Percentiles rank a stretch among this genome's conserved stretches.
phyloP scores from a whole-genome alignment of 1,140 invertebrate species.

The Anagrus nilaparvatae region DNA sequence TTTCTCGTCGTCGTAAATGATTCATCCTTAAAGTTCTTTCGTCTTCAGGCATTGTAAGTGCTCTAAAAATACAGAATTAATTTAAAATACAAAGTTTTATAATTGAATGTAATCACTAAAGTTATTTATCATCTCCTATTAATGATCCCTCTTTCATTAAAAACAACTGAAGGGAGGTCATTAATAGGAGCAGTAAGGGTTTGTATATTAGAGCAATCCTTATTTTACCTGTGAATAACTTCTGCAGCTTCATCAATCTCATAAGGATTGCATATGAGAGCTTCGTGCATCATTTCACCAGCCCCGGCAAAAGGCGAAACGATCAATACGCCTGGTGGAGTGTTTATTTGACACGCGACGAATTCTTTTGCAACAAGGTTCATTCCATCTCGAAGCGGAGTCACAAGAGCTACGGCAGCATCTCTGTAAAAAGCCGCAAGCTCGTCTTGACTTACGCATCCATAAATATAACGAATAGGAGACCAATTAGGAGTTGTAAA shows the following conservation, averaged over 20 bases:
- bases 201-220: background rate
- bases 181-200: conserved; percentile 2
- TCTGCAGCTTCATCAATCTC: conserved; percentile 80
- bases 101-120: background rate
- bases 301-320: conserved; percentile 85
- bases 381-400: conserved; percentile 83
- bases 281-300: conserved; percentile 85
- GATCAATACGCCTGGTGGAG: conserved; percentile 76
- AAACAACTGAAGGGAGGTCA: conserved; percentile 8
- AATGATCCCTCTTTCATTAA: conserved; percentile 4
- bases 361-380: conserved; percentile 91
- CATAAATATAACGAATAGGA: conserved; percentile 83
- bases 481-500: conserved; percentile 86
- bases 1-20: conserved; percentile 68
- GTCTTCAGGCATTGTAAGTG: conserved; percentile 82
- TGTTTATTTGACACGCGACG: conserved; percentile 83
- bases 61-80: conserved; percentile 40
- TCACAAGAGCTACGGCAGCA: conserved; percentile 74
- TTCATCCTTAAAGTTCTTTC: conserved; percentile 80
- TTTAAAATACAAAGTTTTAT: background rate
- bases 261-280: conserved; percentile 81
- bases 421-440: conserved; percentile 78
- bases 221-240: conserved; percentile 63
- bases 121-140: background rate
- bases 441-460: conserved; percentile 76